phyloP scores from a whole-genome alignment of 1,140 invertebrate species.

The Ruditapes philippinarum region DNA sequence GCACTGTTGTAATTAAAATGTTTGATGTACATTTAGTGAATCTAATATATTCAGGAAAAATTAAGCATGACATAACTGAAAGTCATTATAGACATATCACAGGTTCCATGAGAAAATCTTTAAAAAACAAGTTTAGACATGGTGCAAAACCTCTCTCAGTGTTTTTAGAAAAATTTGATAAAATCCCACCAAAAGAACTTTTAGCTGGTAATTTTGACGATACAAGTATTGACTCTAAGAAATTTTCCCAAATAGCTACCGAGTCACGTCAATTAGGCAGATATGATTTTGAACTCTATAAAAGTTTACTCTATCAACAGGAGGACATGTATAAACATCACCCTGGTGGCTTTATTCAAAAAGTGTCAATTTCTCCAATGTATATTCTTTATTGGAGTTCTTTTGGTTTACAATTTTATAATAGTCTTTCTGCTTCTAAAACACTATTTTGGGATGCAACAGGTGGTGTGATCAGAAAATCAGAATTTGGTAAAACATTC shows the following conservation, averaged over 20 bases:
- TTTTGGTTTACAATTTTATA: background rate
- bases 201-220: background rate
- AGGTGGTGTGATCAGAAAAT: conserved; percentile 9
- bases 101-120: background rate
- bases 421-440: background rate
- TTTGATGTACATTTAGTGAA: background rate
- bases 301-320: background rate
- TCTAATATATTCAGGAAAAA: background rate
- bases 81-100: background rate
- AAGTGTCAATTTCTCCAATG: conserved; percentile 3
- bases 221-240: background rate
- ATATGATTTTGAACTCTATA: background rate
- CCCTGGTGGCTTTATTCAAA: conserved; percentile 40
- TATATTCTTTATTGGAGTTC: conserved; percentile 42
- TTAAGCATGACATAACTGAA: conserved; percentile 8
- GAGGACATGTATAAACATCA: background rate
- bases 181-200: background rate
- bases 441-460: conserved; percentile 46
- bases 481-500: background rate
- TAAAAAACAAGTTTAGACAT: background rate
- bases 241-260: background rate
- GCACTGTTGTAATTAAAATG: conserved; percentile 2
- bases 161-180: background rate
- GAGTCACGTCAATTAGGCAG: conserved; percentile 11
- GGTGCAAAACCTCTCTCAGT: background rate